phyloP scores from a whole-genome alignment of 2,888 invertebrate species.

The Pseudoips prasinana region DNA sequence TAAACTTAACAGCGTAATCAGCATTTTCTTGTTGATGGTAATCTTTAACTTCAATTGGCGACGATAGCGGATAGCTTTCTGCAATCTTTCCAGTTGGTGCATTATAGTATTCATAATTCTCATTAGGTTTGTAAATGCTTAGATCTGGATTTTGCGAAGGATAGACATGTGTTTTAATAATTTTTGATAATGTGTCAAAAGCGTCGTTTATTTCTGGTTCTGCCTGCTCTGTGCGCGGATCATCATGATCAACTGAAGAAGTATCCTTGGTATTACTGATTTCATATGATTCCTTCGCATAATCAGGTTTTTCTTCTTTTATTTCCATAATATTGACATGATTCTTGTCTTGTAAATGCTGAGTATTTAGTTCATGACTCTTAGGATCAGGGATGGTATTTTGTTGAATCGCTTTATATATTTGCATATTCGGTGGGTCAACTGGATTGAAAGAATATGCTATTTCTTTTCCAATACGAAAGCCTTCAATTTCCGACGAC shows the following conservation, averaged over 20 bases:
- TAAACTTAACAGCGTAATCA: conserved; percentile 14
- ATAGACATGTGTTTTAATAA: conserved; percentile 47
- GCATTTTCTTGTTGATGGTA: conserved; percentile 6
- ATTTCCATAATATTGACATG: conserved; percentile 2
- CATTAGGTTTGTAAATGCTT: conserved; percentile 27
- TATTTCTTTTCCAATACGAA: conserved; percentile 54
- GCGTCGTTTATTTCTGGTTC: conserved; percentile 38
- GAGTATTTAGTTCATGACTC: conserved; percentile 2
- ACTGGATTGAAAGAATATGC: conserved; percentile 35
- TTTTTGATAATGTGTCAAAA: conserved; percentile 46
- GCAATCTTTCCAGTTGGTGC: too few relatives aligned
- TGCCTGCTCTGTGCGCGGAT: conserved; percentile 1
- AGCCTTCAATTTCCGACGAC: conserved; percentile 50
- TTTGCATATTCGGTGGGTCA: conserved; percentile 12
- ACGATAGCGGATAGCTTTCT: too few relatives aligned
- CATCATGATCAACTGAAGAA: conserved; percentile 5
- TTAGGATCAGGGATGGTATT: conserved; percentile 4
- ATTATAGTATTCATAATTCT: too few relatives aligned
- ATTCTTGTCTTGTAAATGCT: neutral
- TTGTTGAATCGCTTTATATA: conserved; percentile 15
- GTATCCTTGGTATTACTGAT: neutral
- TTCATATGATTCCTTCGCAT: neutral
- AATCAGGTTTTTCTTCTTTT: conserved; percentile 1
- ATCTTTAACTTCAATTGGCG: too few relatives aligned
- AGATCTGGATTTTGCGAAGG: conserved; percentile 42